These are phyloP conservation scores for Crotalus helleri DNA, from an alignment of 2,113 vertebrate species.

Conservation along the genomic window DNA sequence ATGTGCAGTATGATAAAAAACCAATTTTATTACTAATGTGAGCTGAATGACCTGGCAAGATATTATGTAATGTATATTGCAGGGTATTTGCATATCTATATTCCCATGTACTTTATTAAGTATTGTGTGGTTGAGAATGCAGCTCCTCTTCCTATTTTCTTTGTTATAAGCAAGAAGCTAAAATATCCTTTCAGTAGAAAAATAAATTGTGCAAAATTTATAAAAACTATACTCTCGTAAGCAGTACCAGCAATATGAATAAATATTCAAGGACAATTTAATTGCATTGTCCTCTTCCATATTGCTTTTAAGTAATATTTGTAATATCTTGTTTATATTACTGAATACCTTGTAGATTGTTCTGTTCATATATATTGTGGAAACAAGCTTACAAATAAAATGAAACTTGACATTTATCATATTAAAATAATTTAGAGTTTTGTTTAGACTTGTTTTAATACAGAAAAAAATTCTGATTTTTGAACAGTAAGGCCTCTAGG, in stretches of 20 bases:
- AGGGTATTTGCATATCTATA: background rate
- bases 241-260: background rate
- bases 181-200: background rate
- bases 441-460: background rate
- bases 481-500: background rate
- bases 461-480: background rate
- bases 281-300: background rate
- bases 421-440: background rate
- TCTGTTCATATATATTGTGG: background rate
- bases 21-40: background rate
- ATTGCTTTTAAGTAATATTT: background rate
- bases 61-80: rapidly evolving
- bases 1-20: background rate
- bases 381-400: background rate
- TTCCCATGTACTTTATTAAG: rapidly evolving
- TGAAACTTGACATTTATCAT: background rate
- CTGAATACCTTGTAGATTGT: background rate
- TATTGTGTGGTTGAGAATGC: rapidly evolving
- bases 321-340: background rate
- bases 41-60: background rate
- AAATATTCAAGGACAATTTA: background rate
- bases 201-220: background rate
- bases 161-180: background rate
- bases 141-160: background rate
- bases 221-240: background rate